Base-by-base conservation (phyloP, 2,113 vertebrate genomes). In the Oophaga pumilio region DNA sequence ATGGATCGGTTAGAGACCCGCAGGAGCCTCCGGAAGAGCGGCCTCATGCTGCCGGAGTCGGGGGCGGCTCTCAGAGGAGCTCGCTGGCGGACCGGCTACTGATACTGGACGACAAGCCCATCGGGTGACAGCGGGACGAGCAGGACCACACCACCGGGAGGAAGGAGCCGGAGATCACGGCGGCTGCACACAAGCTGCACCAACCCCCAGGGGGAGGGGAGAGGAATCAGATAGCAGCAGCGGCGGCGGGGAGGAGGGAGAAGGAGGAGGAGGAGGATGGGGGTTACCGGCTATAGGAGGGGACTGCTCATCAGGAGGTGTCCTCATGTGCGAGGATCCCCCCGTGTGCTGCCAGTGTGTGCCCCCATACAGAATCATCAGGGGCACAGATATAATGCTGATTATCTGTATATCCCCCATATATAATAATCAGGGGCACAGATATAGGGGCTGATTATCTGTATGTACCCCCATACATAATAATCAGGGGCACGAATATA, bases 1-100 rank as follows among this genome's bases (percentile, higher is more conserved):
- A 98, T 96, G 77, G 97, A 98, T 90, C 97, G 97, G 93, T 97
- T 97, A 91, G 97, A 97, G 89, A 98, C 91, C 91, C 97, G 96
- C 94, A 97, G 93, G 92, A 95, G 93, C 93, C 95, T 94, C 93
- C 93, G 94, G 91, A 95, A 93, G 91, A 93, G 93, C 90, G 95
- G 92, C 97, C 97, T 98, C 94, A 95, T 94, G 78, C 22, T 74
- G 77, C 66, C 68, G 83, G 11, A 8, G 26, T 24, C 22, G 24
- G 64, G 14, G 69, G 52, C 53, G 43, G 74, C 85, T 80, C 85
- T 87, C 85, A 87, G 62, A 43, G 26, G 85, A 87, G 76, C 87
- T 84, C 85, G 89, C 87, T 33, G 69, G 89, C 88, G 89, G 89
- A 89, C 85, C 85, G 68, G 85, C 86, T 89, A 87, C 89, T 73